Percentiles rank a stretch among this genome's conserved stretches.
Conservation (phyloP, 2,888 invertebrate genomes). For the Epiperipatus broadwayi region DNA sequence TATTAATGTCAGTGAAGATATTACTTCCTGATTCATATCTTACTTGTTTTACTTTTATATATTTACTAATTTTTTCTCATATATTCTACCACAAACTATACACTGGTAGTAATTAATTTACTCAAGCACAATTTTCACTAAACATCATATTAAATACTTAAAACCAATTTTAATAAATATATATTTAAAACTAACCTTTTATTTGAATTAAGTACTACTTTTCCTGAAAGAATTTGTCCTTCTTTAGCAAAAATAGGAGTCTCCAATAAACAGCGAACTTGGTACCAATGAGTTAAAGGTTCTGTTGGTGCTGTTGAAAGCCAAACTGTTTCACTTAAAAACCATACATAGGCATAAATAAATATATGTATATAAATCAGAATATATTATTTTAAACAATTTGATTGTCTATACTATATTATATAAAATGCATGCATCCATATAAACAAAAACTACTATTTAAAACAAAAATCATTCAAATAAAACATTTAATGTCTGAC, state of each 20-base stretch:
- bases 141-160: too few species aligned
- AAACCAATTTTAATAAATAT: too few species aligned
- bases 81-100: too few species aligned
- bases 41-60: too few species aligned
- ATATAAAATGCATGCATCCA: neutral
- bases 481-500: too few species aligned
- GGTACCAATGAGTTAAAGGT: constrained; percentile 97
- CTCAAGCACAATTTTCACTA: too few species aligned
- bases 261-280: constrained; percentile 81
- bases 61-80: too few species aligned
- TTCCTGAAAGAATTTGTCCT: constrained; percentile 71
- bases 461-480: too few species aligned
- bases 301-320: constrained; percentile 93
- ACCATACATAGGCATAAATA: too few species aligned
- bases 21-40: too few species aligned
- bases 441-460: neutral
- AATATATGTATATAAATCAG: constrained; percentile 9
- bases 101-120: too few species aligned
- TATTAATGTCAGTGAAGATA: too few species aligned
- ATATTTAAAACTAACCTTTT: constrained; percentile 41
- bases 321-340: constrained; percentile 63
- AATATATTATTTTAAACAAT: neutral
- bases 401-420: neutral
- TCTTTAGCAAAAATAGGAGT: constrained; percentile 83
- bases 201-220: constrained; percentile 71